These are phyloP conservation scores for Monopterus albus DNA, from an alignment of 2,113 vertebrate species.

Conservation along the genomic window DNA sequence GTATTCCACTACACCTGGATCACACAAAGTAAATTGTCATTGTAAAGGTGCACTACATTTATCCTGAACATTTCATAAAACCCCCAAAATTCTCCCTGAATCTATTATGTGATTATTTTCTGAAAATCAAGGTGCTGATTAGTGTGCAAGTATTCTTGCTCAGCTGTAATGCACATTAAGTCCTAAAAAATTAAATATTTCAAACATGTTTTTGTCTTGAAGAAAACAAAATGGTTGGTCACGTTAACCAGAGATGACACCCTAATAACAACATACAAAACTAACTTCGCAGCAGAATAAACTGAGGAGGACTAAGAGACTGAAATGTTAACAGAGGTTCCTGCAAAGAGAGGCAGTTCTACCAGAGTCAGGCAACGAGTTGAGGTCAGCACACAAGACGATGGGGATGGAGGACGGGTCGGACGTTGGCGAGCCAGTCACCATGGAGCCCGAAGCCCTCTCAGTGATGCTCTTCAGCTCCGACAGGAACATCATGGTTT, in stretches of 20 bases:
- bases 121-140: no score
- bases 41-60: neutral
- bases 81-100: neutral
- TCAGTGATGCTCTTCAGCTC: conserved; percentile 97
- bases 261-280: neutral
- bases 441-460: conserved; percentile 85
- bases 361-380: conserved; percentile 99
- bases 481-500: conserved; percentile 99
- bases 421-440: conserved; percentile 84
- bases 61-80: neutral
- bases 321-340: neutral
- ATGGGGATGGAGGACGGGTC: conserved; percentile 93
- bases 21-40: neutral
- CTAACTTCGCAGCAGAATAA: no score
- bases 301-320: no score
- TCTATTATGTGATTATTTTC: no score
- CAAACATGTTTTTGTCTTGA: no score
- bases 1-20: conserved; percentile 96
- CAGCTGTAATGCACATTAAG: no score
- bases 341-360: conserved; percentile 30
- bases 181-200: no score
- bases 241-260: no score
- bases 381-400: conserved; percentile 98
- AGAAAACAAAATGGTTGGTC: no score
- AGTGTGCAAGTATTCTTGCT: no score